Percentiles rank a stretch among this genome's conserved stretches.
phyloP scores from a whole-genome alignment of 2,113 vertebrate genomes.

The Eupsittula cactorum region DNA sequence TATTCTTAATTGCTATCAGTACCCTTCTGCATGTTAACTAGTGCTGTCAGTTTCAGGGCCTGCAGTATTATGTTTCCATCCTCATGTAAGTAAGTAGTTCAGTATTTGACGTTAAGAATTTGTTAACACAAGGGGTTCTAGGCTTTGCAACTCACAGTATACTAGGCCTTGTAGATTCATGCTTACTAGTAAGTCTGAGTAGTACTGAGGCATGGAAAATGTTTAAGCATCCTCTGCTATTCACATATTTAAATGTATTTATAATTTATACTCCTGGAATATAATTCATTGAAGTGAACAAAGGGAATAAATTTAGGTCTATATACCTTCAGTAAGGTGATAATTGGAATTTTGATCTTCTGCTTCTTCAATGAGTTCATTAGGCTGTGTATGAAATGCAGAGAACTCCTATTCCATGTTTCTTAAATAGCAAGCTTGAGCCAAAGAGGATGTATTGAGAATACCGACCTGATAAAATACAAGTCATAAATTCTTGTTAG shows the following conservation, averaged over 20 bases:
- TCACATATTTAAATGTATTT: not conserved
- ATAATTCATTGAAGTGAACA: not conserved
- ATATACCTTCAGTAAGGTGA: not conserved
- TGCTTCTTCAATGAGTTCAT: not conserved
- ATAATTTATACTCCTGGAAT: not conserved
- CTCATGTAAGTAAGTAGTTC: not conserved
- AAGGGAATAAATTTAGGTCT: not conserved
- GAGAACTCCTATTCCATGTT: not conserved
- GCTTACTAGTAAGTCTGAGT: not conserved
- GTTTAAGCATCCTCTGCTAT: not conserved
- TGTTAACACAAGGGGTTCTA: not conserved
- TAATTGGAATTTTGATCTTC: not conserved
- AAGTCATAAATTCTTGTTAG: not conserved
- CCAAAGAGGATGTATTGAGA: not conserved
- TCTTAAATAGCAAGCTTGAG: not conserved
- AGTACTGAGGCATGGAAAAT: not conserved
- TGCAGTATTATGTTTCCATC: not conserved
- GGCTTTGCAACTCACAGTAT: not conserved
- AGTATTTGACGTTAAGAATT: not conserved
- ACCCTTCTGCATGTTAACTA: not conserved
- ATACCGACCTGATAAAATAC: not conserved
- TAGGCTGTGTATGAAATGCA: not conserved
- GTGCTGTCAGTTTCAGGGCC: not conserved
- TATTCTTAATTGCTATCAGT: not conserved
- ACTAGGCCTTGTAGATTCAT: not conserved